These are phyloP conservation scores for Lagodon rhomboides DNA, from an alignment of 2,797 vertebrate species.

Conservation along the genomic window DNA sequence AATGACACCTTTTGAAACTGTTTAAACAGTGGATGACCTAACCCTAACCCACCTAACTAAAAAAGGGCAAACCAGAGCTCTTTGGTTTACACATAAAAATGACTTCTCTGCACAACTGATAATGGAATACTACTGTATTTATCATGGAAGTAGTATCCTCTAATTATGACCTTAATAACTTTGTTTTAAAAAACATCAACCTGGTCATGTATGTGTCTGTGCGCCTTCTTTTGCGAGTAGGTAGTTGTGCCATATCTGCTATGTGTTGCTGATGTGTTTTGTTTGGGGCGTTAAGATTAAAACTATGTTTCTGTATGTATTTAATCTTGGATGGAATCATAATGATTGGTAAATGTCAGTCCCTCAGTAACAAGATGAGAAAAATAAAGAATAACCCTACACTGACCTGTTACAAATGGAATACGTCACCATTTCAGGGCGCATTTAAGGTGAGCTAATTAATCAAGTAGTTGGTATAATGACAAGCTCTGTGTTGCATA, in stretches of 20 bases:
- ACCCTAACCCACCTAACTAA: too few species aligned
- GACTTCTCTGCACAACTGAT: too few species aligned
- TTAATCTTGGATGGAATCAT: neutral
- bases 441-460: neutral
- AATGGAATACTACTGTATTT: neutral
- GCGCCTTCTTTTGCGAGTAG: too few species aligned
- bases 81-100: too few species aligned
- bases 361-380: neutral
- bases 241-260: neutral
- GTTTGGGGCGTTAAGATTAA: neutral
- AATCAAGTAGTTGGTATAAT: neutral
- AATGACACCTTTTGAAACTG: too few species aligned
- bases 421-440: neutral
- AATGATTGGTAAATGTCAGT: neutral
- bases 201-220: neutral
- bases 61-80: too few species aligned
- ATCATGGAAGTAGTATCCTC: neutral
- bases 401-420: neutral
- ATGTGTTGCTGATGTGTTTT: neutral
- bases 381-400: neutral
- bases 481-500: slow-evolving; percentile 3
- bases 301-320: neutral
- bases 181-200: neutral
- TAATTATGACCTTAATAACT: neutral
- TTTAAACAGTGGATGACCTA: too few species aligned